Evolutionary conservation across 2,888 invertebrate genomes (phyloP).

Genomic region (Campoplex capitator): DNA sequence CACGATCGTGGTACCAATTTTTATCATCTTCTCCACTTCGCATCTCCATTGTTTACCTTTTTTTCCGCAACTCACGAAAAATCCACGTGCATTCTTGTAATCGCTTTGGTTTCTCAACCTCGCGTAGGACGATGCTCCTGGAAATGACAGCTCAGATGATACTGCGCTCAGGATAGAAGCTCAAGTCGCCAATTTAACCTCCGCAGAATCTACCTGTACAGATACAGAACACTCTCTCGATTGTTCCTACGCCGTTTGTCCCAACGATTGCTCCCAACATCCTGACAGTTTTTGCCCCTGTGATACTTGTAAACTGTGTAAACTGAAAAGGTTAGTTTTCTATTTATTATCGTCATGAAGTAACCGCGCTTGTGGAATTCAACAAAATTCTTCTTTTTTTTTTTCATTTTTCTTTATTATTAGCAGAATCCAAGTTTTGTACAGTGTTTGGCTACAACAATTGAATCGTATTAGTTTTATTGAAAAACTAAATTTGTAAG

Average conservation of each 20-base stretch:
- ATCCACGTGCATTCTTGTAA: neutral
- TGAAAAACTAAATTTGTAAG: neutral
- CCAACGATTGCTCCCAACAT: conserved; percentile 53
- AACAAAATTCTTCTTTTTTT: neutral
- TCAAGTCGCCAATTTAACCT: neutral
- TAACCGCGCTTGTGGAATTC: neutral
- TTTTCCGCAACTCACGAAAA: neutral
- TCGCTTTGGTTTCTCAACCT: neutral
- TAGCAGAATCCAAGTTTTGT: neutral
- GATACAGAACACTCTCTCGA: conserved; percentile 25
- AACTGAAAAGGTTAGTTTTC: conserved; percentile 76
- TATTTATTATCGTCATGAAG: neutral
- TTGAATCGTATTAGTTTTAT: neutral
- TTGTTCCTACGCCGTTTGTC: conserved; percentile 19
- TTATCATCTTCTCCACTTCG: neutral
- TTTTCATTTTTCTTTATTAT: neutral
- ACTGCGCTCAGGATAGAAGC: conserved; percentile 49
- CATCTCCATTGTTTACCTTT: neutral
- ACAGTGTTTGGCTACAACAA: neutral
- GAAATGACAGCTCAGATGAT: conserved; percentile 34
- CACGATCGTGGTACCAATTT: conserved; percentile 53
- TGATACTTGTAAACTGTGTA: conserved; percentile 75
- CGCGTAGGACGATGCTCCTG: conserved; percentile 20
- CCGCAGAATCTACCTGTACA: neutral
- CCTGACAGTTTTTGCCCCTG: conserved; percentile 77